phyloP scores from a whole-genome alignment of 2,888 invertebrate genomes.

The Brenthis hecate region DNA sequence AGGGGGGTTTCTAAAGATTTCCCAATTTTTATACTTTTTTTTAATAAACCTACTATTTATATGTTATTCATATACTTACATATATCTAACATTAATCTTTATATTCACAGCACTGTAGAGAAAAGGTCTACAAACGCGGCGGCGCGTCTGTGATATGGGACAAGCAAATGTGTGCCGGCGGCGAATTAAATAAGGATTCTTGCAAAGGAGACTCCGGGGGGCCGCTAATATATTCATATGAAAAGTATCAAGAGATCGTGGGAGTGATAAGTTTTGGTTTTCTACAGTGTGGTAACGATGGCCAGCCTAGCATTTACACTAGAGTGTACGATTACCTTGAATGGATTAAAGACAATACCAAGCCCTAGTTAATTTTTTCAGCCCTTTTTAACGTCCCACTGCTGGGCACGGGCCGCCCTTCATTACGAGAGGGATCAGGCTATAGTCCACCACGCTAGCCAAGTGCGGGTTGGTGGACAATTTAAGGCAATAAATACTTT shows the following conservation, averaged over 20 bases:
- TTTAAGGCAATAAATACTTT: neutral
- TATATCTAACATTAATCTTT: neutral
- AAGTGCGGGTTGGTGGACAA: no score
- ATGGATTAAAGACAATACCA: conserved; percentile 75
- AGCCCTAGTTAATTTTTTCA: neutral
- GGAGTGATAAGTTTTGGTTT: conserved; percentile 85
- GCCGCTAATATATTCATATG: conserved; percentile 76
- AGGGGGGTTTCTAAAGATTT: no score
- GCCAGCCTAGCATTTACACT: conserved; percentile 85
- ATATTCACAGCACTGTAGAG: conserved; percentile 37
- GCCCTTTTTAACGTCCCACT: no score
- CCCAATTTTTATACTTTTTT: no score
- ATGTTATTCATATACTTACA: neutral
- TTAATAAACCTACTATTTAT: no score
- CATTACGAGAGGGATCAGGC: no score
- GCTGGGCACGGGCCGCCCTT: no score
- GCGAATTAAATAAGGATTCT: conserved; percentile 78
- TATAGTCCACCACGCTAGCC: no score
- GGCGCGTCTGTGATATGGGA: conserved; percentile 42
- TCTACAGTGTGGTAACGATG: conserved; percentile 78
- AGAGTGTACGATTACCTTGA: conserved; percentile 79
- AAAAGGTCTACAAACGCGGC: conserved; percentile 16
- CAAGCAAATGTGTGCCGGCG: conserved; percentile 82
- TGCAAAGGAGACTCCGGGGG: conserved; percentile 86
- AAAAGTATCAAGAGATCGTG: conserved; percentile 48